phyloP scores from a whole-genome alignment of 2,113 vertebrate genomes.

The Marmota monax region DNA sequence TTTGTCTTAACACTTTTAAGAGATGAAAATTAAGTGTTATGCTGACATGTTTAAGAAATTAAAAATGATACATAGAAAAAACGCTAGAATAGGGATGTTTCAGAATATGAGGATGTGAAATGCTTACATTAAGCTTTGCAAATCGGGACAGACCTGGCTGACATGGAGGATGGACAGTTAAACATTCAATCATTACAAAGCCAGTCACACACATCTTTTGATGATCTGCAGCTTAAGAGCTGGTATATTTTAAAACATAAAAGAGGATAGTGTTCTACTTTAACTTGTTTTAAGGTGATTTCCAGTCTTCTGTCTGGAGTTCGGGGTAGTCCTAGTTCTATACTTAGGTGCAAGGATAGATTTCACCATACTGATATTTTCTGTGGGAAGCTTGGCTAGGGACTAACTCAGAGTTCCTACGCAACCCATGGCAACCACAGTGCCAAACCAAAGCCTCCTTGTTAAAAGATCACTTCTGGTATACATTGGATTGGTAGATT shows the following conservation, averaged over 20 bases:
- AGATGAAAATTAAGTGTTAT: slow-evolving; percentile 65
- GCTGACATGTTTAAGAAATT: slow-evolving; percentile 58
- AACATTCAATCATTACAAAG: slow-evolving; percentile 76
- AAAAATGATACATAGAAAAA: slow-evolving; percentile 78
- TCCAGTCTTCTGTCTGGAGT: slow-evolving; percentile 83
- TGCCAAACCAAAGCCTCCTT: slow-evolving; percentile 86
- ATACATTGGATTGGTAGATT: not conserved
- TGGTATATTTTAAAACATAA: slow-evolving; percentile 82
- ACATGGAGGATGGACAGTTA: slow-evolving; percentile 78
- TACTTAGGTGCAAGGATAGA: slow-evolving; percentile 84
- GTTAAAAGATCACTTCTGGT: slow-evolving; percentile 20
- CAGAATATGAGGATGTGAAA: not conserved
- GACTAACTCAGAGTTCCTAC: slow-evolving; percentile 72
- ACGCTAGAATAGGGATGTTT: slow-evolving; percentile 28
- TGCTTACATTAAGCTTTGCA: slow-evolving; percentile 83
- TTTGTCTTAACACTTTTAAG: slow-evolving; percentile 67
- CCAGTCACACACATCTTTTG: slow-evolving; percentile 77
- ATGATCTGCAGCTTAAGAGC: slow-evolving; percentile 78
- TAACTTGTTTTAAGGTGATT: slow-evolving; percentile 84
- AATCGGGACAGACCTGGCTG: slow-evolving; percentile 68
- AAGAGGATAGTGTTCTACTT: slow-evolving; percentile 83
- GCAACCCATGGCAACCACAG: slow-evolving; percentile 86
- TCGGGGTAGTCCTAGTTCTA: slow-evolving; percentile 83
- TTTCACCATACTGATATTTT: slow-evolving; percentile 84
- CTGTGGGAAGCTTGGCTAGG: slow-evolving; percentile 85